Conservation (phyloP, 1,140 invertebrate species). For the Phortica variegata region DNA sequence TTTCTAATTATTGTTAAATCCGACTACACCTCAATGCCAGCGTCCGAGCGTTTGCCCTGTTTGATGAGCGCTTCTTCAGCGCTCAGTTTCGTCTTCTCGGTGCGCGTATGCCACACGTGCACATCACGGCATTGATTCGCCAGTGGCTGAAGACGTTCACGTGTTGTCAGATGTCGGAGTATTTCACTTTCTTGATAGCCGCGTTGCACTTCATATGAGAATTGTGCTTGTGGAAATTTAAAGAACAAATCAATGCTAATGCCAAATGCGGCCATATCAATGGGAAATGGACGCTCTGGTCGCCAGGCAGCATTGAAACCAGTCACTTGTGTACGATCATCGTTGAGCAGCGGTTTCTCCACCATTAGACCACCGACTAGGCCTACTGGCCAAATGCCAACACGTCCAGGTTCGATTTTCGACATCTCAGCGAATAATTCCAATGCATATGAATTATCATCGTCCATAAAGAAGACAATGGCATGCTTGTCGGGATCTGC, state of each 20-base stretch:
- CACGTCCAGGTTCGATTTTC: constrained; percentile 69
- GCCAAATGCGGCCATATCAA: constrained; percentile 99
- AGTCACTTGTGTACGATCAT: constrained; percentile 69
- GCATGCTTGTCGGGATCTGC: constrained; percentile 63
- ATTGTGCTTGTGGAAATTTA: constrained; percentile 73
- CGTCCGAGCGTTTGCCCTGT: constrained; percentile 60
- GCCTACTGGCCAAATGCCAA: constrained; percentile 97
- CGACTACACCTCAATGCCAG: constrained; percentile 76
- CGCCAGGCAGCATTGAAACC: constrained; percentile 84
- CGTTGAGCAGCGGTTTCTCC: constrained; percentile 76
- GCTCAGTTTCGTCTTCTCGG: constrained; percentile 76
- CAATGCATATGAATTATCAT: constrained; percentile 83
- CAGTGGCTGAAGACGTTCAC: constrained; percentile 81
- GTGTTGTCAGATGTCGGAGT: constrained; percentile 74
- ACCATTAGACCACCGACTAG: constrained; percentile 88
- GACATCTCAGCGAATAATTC: constrained; percentile 74
- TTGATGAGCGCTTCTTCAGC: constrained; percentile 64
- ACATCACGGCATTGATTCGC: constrained; percentile 90
- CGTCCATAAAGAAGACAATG: constrained; percentile 97
- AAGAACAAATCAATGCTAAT: constrained; percentile 83
- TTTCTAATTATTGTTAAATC: too few species aligned
- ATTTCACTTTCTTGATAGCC: constrained; percentile 94
- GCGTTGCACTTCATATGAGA: constrained; percentile 75
- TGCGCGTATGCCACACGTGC: constrained; percentile 96
- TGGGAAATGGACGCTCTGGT: constrained; percentile 86